A percentile compares a stretch with the other conserved stretches of the same genome.
phyloP scores from a whole-genome alignment of 2,888 invertebrate genomes.

The Mimachlamys varia region DNA sequence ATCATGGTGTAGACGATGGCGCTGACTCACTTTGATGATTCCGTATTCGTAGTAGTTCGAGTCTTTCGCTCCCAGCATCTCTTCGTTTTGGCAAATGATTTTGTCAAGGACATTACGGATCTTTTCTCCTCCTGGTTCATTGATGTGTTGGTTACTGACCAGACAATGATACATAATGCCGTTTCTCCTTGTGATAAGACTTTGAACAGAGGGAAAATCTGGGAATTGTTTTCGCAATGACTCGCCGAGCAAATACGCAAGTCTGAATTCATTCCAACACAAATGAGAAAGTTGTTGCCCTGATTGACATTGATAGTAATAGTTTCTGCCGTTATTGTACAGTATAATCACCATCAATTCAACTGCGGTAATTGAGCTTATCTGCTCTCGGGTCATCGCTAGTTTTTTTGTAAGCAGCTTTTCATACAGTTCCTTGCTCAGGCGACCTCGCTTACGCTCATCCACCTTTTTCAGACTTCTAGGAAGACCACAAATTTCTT shows the following conservation, averaged over 20 bases:
- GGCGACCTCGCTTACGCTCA: background rate
- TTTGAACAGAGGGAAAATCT: background rate
- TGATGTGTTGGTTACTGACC: background rate
- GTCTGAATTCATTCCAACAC: background rate
- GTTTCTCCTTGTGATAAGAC: background rate
- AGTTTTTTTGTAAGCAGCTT: background rate
- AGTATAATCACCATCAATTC: background rate
- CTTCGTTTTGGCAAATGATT: background rate
- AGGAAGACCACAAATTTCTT: background rate
- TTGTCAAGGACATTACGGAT: background rate
- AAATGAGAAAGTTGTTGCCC: background rate
- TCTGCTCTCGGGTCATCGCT: background rate
- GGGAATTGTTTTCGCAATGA: background rate
- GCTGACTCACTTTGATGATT: background rate
- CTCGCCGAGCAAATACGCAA: background rate
- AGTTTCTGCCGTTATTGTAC: background rate
- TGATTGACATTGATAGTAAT: background rate
- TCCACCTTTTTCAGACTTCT: background rate
- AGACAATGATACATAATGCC: background rate
- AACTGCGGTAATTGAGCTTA: background rate
- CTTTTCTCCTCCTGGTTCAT: background rate
- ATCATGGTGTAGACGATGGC: background rate
- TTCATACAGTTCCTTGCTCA: background rate
- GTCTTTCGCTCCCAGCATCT: background rate
- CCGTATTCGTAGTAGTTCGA: background rate